Evolutionary conservation across 2,797 vertebrate species (phyloP), one percentile per base, ranked within the genome.

Genomic region (Protonibea diacanthus): DNA sequence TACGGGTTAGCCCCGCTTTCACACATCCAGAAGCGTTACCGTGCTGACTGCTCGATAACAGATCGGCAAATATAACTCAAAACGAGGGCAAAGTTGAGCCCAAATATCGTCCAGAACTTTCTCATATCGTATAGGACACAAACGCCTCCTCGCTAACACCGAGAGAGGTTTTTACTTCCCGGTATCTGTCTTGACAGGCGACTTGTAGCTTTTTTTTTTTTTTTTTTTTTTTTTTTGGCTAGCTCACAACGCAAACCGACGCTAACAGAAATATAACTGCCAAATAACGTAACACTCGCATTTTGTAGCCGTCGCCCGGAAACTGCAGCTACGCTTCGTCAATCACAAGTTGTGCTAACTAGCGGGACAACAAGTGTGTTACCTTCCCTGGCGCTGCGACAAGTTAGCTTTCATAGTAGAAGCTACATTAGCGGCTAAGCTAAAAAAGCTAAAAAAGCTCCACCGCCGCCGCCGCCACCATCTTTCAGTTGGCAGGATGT

Each of bases 371-470:
- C 92, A 91, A 86, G 86, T 88, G 83, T 79, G 79, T 59, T 69
- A 55, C 70, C 85, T 77, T 68, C 2, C 72, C 82, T 40, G 52
- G 71, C 72, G 49, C 64, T 75, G 81, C 83, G 86, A 86, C 88
- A 74, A 82, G 80, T 89, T 88, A 88, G 91, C 91, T 66, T 67
- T 33, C 23, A 9, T 48, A 74, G 82, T 75, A 69, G 47, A 38
- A 38, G 88, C 84, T 89, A 84, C 62, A 48, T 83, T 92, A 92
- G 91, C 86, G 57, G 75, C 82, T 78, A 84, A 53, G 92, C 90
- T 90, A 90, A 79, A 33, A 61, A 78, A 76, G 51, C 59, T 29
- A 27, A 33, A 33, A 33, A 6, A 33, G 29, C 29, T 7, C 29
- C 5, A 29, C n/a, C 25, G 25, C 25, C 25, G 25, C 76, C 45